Conservation (phyloP, 2,888 invertebrate species). For the Gymnocheta viridis region DNA sequence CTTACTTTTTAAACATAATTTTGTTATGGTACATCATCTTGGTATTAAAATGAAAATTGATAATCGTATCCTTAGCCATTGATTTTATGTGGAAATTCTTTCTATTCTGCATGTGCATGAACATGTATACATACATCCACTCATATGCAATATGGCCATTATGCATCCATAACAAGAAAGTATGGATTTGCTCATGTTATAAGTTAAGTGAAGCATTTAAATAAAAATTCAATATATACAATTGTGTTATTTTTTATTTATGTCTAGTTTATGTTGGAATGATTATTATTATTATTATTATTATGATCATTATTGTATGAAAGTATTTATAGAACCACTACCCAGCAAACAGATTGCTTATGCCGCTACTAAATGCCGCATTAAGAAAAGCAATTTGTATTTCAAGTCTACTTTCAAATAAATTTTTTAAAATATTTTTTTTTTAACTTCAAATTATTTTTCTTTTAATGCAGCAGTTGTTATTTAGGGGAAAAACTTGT, state of each 20-base stretch:
- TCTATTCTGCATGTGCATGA: not conserved
- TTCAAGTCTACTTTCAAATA: too few species aligned
- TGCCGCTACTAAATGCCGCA: too few species aligned
- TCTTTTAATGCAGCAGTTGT: too few species aligned
- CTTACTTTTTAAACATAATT: not conserved
- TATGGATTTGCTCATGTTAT: slow-evolving; percentile 22
- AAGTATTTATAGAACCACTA: slow-evolving; percentile 11
- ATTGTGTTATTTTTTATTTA: not conserved
- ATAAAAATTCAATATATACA: slow-evolving; percentile 49
- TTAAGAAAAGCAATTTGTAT: too few species aligned
- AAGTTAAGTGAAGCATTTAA: slow-evolving; percentile 33
- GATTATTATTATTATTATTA: not conserved
- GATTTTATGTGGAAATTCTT: not conserved
- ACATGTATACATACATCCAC: not conserved
- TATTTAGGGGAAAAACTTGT: too few species aligned
- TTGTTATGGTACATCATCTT: not conserved
- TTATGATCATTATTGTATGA: not conserved
- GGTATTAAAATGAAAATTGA: not conserved
- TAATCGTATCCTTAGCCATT: not conserved
- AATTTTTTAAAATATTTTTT: too few species aligned
- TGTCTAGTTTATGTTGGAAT: slow-evolving; percentile 33
- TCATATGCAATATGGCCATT: not conserved
- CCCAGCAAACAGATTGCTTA: not conserved
- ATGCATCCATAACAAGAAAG: slow-evolving; percentile 9
- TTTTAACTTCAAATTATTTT: too few species aligned